These are phyloP conservation scores for Nansenia antarctica DNA, from an alignment of 2,113 vertebrate genomes.

Conservation along the genomic window DNA sequence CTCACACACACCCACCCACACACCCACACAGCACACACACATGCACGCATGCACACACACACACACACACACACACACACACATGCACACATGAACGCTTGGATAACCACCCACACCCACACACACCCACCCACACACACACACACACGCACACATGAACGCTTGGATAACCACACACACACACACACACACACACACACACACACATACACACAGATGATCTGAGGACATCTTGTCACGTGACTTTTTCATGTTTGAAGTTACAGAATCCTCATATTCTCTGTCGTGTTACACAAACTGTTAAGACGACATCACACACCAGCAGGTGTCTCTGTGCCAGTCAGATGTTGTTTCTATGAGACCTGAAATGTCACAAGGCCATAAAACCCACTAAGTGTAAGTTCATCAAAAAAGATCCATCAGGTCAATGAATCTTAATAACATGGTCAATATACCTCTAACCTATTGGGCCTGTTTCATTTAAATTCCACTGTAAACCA, in stretches of 20 bases:
- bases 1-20: not conserved
- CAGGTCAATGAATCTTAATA: no score
- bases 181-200: not conserved
- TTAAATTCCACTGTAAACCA: no score
- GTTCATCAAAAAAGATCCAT: no score
- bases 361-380: no score
- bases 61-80: conserved; percentile 12
- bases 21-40: no score
- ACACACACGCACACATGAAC: no score
- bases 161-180: not conserved
- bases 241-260: not conserved
- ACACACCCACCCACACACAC: not conserved
- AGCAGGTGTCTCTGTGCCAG: conserved; percentile 66
- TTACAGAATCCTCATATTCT: no score
- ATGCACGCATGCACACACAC: not conserved
- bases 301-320: conserved; percentile 18
- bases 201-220: not conserved
- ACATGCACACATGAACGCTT: no score
- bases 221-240: not conserved
- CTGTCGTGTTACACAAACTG: not conserved
- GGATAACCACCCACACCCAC: not conserved
- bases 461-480: no score
- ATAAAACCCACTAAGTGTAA: not conserved
- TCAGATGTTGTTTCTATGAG: no score
- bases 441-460: no score